Evolutionary conservation across 2,797 vertebrate genomes (phyloP).

Genomic region (Danio tinwini): DNA sequence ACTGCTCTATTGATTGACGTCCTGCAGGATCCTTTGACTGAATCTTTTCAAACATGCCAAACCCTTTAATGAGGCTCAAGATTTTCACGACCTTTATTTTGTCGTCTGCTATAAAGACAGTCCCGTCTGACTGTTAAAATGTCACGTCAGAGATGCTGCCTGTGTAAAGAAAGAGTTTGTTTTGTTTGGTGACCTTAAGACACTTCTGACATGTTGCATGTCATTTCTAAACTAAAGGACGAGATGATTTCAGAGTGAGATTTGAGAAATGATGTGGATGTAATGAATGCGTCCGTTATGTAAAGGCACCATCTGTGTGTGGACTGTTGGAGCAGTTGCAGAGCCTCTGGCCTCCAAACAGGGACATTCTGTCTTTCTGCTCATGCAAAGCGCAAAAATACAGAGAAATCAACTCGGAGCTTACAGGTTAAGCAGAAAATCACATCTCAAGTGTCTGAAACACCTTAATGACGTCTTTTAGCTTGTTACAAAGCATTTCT

Average conservation of each 20-base stretch:
- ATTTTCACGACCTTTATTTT: conserved; percentile 21
- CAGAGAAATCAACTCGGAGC: conserved; percentile 23
- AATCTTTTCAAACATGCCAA: conserved; percentile 25
- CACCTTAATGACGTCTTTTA: background rate
- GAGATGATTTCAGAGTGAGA: conserved; percentile 21
- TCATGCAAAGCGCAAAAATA: conserved; percentile 40
- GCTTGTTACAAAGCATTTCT: background rate
- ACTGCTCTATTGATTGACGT: conserved; percentile 26
- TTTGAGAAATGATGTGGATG: conserved; percentile 52
- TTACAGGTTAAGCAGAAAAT: background rate
- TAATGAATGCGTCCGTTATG: conserved; percentile 54
- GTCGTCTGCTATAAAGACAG: conserved; percentile 5
- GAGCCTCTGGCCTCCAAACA: conserved; percentile 52
- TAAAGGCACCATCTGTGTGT: conserved; percentile 66
- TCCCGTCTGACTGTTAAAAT: conserved; percentile 1
- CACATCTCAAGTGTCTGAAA: conserved; percentile 24
- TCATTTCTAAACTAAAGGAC: conserved; percentile 3
- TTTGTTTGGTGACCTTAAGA: conserved; percentile 8
- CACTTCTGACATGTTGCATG: conserved; percentile 2
- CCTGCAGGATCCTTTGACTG: conserved; percentile 37
- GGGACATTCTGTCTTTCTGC: conserved; percentile 42
- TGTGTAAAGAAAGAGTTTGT: background rate
- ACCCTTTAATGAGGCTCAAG: conserved; percentile 29
- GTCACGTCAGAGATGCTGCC: background rate
- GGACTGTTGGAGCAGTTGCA: conserved; percentile 57